phyloP scores from a whole-genome alignment of 1,140 invertebrate genomes.

The Tenebrio molitor region DNA sequence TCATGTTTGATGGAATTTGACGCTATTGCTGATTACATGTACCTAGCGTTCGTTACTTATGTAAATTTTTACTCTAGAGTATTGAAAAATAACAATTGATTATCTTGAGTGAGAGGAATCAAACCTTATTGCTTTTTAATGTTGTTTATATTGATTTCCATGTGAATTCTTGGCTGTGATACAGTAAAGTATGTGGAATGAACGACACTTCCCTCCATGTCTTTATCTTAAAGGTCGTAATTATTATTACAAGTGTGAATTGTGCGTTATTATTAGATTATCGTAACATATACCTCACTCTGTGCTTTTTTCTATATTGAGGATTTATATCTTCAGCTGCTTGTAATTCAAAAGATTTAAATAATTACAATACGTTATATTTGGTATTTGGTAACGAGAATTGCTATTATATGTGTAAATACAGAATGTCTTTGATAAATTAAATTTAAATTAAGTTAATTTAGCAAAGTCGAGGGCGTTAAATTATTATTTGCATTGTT shows the following conservation, averaged over 20 bases:
- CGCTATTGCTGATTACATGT: slow-evolving; percentile 2
- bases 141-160: slow-evolving; percentile 62
- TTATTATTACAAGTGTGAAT: slow-evolving; percentile 50
- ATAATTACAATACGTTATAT: slow-evolving; percentile 3
- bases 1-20: background rate
- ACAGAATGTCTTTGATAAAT: slow-evolving; percentile 40
- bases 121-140: slow-evolving; percentile 58
- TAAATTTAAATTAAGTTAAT: slow-evolving; percentile 26
- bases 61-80: slow-evolving; percentile 51
- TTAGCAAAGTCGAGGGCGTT: slow-evolving; percentile 10
- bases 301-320: slow-evolving; percentile 55
- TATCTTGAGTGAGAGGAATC: slow-evolving; percentile 39
- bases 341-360: slow-evolving; percentile 38
- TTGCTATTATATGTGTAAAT: slow-evolving; percentile 28
- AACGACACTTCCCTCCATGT: slow-evolving; percentile 64
- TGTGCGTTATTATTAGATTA: slow-evolving; percentile 49
- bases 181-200: slow-evolving; percentile 66
- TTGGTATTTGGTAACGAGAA: slow-evolving; percentile 35
- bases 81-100: slow-evolving; percentile 44
- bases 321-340: slow-evolving; percentile 20
- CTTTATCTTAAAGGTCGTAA: slow-evolving; percentile 54
- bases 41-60: slow-evolving; percentile 55
- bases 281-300: slow-evolving; percentile 59
- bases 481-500: too few species aligned
- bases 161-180: slow-evolving; percentile 68